phyloP scores from a whole-genome alignment of 2,797 vertebrate genomes.

The Oryzias dopingdopingensis region DNA sequence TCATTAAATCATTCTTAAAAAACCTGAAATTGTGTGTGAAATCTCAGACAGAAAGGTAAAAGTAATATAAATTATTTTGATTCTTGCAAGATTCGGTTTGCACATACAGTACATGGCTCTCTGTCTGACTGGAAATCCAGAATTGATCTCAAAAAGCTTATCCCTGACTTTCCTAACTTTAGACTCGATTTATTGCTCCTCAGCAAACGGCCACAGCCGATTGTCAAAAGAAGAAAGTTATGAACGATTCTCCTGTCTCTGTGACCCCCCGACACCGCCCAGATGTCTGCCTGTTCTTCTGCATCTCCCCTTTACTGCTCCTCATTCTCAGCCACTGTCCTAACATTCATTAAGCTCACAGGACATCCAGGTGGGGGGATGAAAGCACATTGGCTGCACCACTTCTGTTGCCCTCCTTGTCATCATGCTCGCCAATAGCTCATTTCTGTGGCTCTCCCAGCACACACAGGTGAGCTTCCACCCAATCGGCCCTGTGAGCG shows the following conservation, averaged over 20 bases:
- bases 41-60: neutral
- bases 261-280: conserved; percentile 28
- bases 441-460: conserved; percentile 51
- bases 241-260: conserved; percentile 33
- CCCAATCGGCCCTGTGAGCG: conserved; percentile 40
- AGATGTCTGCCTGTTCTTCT: conserved; percentile 33
- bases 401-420: conserved; percentile 57
- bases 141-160: conserved; percentile 33
- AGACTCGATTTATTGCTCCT: conserved; percentile 11
- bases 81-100: neutral
- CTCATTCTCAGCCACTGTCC: conserved; percentile 28
- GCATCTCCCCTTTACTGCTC: conserved; percentile 14
- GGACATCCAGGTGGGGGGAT: conserved; percentile 49
- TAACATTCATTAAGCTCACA: conserved; percentile 63
- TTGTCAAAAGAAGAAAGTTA: conserved; percentile 39
- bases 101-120: neutral
- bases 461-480: conserved; percentile 60
- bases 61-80: neutral
- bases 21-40: neutral
- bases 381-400: conserved; percentile 25
- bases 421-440: conserved; percentile 53
- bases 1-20: too few relatives aligned
- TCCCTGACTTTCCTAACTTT: conserved; percentile 32
- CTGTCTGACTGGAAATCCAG: conserved; percentile 40
- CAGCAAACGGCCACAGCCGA: conserved; percentile 30